phyloP scores from a whole-genome alignment of 2,113 vertebrate genomes.

The Trichomycterus rosablanca region DNA sequence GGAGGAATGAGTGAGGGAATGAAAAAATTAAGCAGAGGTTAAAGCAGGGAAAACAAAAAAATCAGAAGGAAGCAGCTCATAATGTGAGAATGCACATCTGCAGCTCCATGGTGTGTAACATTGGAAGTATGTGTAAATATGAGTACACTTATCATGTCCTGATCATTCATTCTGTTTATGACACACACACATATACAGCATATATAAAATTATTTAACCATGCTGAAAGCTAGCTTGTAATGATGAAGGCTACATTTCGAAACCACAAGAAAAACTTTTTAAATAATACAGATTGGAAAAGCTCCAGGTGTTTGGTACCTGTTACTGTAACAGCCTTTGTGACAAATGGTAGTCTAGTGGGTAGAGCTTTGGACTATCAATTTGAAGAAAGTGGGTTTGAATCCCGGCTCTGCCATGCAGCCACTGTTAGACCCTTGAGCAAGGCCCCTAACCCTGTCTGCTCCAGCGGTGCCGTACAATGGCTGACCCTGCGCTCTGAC shows the following conservation, averaged over 20 bases:
- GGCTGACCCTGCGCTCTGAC: no score
- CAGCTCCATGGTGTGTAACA: constrained; percentile 46
- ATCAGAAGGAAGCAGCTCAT: constrained; percentile 37
- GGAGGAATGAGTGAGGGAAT: constrained; percentile 37
- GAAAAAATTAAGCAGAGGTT: no score
- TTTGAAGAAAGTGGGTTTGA: no score
- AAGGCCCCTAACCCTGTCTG: no score
- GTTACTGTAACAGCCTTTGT: no score
- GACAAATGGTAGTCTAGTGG: no score
- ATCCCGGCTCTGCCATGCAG: no score
- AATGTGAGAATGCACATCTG: constrained; percentile 52
- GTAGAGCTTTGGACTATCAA: no score
- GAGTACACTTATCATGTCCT: neutral
- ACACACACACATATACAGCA: neutral
- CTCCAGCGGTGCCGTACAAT: no score
- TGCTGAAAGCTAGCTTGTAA: neutral
- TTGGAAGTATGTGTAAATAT: constrained; percentile 20
- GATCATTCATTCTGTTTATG: neutral
- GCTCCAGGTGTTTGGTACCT: no score
- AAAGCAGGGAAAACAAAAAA: constrained; percentile 45
- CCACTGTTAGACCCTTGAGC: no score
- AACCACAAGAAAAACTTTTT: neutral
- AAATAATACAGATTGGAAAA: no score
- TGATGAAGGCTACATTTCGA: neutral
- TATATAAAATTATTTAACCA: neutral